Evolutionary conservation across 1,140 invertebrate genomes (phyloP).

Genomic region (Popillia japonica): DNA sequence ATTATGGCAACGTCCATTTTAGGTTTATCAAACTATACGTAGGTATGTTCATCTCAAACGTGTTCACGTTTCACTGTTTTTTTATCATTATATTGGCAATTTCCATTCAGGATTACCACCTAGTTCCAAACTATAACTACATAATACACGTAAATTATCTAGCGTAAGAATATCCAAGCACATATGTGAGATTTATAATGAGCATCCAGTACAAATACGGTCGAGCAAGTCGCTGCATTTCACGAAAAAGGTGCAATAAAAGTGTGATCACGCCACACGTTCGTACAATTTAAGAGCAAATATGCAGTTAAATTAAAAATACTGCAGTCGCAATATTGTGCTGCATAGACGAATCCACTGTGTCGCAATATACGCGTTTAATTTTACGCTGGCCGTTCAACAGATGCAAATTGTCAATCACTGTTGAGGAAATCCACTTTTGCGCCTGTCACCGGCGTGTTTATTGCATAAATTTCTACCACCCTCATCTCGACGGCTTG

Average conservation of each 20-base stretch:
- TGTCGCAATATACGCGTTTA: slow-evolving; percentile 29
- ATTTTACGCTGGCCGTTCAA: slow-evolving; percentile 17
- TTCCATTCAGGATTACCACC: too few relatives aligned
- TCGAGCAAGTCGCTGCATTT: too few relatives aligned
- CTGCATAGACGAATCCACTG: background rate
- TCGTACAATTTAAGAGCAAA: background rate
- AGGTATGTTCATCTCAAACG: too few relatives aligned
- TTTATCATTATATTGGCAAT: too few relatives aligned
- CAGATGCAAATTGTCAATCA: slow-evolving; percentile 33
- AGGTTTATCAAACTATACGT: too few relatives aligned
- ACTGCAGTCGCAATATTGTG: slow-evolving; percentile 25
- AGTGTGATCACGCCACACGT: background rate
- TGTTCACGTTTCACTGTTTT: too few relatives aligned
- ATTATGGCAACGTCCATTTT: too few relatives aligned
- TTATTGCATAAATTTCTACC: slow-evolving; percentile 26
- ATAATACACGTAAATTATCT: too few relatives aligned
- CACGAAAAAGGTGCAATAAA: background rate
- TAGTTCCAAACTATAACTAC: too few relatives aligned
- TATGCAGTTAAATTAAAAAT: slow-evolving; percentile 24
- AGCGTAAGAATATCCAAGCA: too few relatives aligned
- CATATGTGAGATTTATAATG: too few relatives aligned
- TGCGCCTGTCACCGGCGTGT: slow-evolving; percentile 12
- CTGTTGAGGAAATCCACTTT: slow-evolving; percentile 30
- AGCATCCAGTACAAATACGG: too few relatives aligned
- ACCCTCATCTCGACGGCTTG: background rate